Evolutionary conservation across 2,113 vertebrate species (phyloP), one percentile per base, ranked within the genome.

Genomic region (Osmerus mordax): DNA sequence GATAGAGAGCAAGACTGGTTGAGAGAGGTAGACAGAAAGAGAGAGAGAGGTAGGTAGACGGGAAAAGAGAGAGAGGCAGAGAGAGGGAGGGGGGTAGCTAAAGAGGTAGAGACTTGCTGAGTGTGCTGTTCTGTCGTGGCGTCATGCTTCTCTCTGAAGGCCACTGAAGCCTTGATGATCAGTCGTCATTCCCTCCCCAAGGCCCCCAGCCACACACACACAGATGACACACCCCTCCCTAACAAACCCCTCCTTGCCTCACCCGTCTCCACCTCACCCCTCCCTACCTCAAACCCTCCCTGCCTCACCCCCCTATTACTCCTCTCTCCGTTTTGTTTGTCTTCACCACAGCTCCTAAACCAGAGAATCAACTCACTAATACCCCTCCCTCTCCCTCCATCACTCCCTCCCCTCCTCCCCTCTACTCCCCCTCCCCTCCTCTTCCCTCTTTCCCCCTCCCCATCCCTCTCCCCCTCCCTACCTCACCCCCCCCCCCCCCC

Each of bases 131-230:
- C 41, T 23, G 56, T 72, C 60, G 47, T 82, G 23, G 74, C 47
- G 59, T 69, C 55, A 62, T 21, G 56, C 21, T 63, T 61, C 61
- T 55, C 62, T n/a, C 76, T 63, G 64, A 59, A 55, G 63, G 67
- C 66, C 74, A 65, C 65, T 58, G 71, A 69, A 19, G 80, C 70
- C 72, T 81, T 77, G 79, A 80, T 62, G 80, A 84, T 85, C 69
- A 73, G 75, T 86, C 81, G 87, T 83, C 77, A 73, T 83, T 84
- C 52, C 53, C 55, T 60, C 72, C 7, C 67, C 65, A 76, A 81
- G 72, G 74, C 72, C 73, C 63, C 65, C 58, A 67, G 74, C 76
- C 72, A 67, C 64, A 64, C 36, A 29, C 70, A 81, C 29, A 73
- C 36, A 41, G 36, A 41, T 64, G 65, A 70, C 47, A 36, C 54